phyloP scores from a whole-genome alignment of 2,113 vertebrate genomes.

The Anseranas semipalmata region DNA sequence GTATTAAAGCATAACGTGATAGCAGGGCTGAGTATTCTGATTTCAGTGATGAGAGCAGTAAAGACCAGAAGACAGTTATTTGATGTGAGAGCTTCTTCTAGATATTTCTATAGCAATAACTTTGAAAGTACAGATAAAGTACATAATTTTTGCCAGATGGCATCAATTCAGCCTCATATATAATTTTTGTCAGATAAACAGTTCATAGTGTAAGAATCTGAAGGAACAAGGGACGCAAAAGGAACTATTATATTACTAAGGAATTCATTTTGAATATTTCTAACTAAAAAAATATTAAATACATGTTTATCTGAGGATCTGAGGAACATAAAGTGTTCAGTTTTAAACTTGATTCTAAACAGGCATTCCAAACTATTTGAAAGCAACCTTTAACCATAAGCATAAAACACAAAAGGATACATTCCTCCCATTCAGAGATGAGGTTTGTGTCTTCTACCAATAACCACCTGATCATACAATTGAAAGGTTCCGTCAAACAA shows the following conservation, averaged over 20 bases:
- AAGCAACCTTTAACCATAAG: not conserved
- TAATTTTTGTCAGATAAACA: not conserved
- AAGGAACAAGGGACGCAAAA: not conserved
- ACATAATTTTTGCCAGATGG: not conserved
- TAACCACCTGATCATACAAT: not conserved
- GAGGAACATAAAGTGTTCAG: not conserved
- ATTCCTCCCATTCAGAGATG: not conserved
- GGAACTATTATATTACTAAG: not conserved
- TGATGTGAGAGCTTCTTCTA: not conserved
- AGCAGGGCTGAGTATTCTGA: not conserved
- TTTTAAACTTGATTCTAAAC: not conserved
- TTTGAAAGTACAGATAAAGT: not conserved
- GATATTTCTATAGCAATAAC: not conserved
- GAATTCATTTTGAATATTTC: not conserved
- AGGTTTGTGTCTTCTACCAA: not conserved
- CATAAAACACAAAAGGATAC: not conserved
- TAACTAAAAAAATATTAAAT: not conserved
- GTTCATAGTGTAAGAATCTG: not conserved
- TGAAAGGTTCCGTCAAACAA: not conserved
- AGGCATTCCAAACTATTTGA: not conserved
- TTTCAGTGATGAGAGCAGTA: not conserved
- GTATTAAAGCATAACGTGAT: not conserved
- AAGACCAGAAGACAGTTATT: not conserved
- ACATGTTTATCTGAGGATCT: not conserved
- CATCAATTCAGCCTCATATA: not conserved